Conservation (phyloP, 2,113 vertebrate genomes). For the Cyprinodon brontotheroides region DNA sequence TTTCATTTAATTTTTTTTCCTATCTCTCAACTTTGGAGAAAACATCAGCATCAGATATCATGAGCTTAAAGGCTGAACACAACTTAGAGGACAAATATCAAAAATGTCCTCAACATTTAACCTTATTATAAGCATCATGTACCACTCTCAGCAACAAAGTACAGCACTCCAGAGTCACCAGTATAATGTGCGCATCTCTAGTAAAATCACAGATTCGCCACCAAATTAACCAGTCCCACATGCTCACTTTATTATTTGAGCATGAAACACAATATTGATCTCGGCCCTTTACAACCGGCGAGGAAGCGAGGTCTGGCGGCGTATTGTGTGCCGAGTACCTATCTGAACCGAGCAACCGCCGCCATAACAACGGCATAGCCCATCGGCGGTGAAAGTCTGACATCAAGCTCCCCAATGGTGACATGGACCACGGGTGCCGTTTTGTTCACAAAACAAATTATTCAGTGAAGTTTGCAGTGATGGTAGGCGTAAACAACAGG, state of each 20-base stretch:
- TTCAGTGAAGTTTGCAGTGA: too few relatives aligned
- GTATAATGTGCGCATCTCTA: slow-evolving; percentile 17
- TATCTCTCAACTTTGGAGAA: background rate
- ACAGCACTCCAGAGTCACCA: slow-evolving; percentile 19
- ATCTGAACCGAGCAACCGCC: too few relatives aligned
- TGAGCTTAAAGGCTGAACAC: background rate
- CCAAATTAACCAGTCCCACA: slow-evolving; percentile 24
- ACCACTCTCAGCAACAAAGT: background rate
- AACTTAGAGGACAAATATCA: background rate
- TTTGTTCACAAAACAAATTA: too few relatives aligned
- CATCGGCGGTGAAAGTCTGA: too few relatives aligned
- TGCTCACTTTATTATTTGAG: slow-evolving; percentile 7
- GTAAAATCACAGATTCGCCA: slow-evolving; percentile 37
- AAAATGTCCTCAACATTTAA: background rate
- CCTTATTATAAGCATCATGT: slow-evolving; percentile 6
- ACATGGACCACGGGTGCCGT: too few relatives aligned
- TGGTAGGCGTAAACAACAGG: too few relatives aligned
- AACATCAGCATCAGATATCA: background rate
- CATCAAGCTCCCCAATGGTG: too few relatives aligned
- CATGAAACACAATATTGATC: too few relatives aligned
- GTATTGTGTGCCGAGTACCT: too few relatives aligned
- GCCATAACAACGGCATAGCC: too few relatives aligned
- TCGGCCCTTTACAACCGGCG: too few relatives aligned
- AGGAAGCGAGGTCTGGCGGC: too few relatives aligned
- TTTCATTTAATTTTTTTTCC: background rate